Evolutionary conservation across 2,888 invertebrate species (phyloP), one percentile per base, ranked within the genome.

Genomic region (Nezara viridula): DNA sequence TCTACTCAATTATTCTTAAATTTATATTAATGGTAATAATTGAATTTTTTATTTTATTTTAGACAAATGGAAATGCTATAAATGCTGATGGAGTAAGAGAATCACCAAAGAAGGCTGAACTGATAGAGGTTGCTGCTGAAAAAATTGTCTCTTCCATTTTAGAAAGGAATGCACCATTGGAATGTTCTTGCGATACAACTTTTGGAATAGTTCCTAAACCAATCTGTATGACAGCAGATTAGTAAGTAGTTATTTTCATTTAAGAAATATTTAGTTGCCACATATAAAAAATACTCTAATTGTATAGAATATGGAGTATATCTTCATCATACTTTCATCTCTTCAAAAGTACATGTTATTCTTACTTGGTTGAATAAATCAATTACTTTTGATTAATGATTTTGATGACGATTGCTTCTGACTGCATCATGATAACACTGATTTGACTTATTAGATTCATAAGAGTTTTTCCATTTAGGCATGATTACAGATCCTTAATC

Each of bases 41-140:
- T n/a, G 7, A 24, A n/a, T 5, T 12, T 21, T 52, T 52, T 44
- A 5, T 44, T 55, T 14, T 86, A 24, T 87, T 87, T 66, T 44
- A 88, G 88, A 47, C 88, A 16, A 47, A 66, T 32, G 88, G 66
- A 55, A 32, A 86, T 73, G 73, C 66, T 66, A 40, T 88, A 10
- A 40, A 60, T 73, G 44, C 73, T 88, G 88, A 73, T 44, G 66
- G 40, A 73, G 16, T 88, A 73, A 44, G 66, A 40, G 27, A 7
- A 0, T 88, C 88, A 73, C 49, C 88, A 19, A 40, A 88, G 73
- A 49, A 77, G 40, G 81, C 44, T 14, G 37, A 81, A 24, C 32
- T 88, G 27, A 88, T 88, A 7, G 47, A 81, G 24, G 24, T 27
- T n/a, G 81, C 88, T 40, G 88, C 88, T 52, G 49, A 47, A n/a